Percentiles rank a stretch among this genome's conserved stretches.
These are phyloP conservation scores for Scalopus aquaticus DNA, from an alignment of 2,113 vertebrate genomes.

Conservation along the genomic window DNA sequence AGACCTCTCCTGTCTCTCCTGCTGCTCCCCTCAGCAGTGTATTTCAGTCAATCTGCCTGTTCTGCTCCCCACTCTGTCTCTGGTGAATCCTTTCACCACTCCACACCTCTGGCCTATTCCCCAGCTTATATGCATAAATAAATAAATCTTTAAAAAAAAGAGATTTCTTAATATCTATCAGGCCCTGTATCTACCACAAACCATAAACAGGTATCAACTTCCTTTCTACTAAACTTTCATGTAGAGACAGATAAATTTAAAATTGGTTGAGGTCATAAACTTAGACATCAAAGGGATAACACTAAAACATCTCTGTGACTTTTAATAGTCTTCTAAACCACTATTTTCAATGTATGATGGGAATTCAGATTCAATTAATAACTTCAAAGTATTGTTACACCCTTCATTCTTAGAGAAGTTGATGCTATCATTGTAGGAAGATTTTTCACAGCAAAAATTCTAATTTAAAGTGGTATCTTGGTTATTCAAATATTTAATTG, in stretches of 20 bases:
- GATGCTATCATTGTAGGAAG: background rate
- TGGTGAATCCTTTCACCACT: no score
- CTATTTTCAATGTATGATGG: background rate
- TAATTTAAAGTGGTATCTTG: background rate
- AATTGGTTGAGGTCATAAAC: background rate
- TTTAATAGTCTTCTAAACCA: background rate
- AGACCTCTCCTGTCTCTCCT: no score
- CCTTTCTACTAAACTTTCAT: background rate
- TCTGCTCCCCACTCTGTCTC: no score
- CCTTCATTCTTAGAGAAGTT: slow-evolving; percentile 1
- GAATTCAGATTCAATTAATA: background rate
- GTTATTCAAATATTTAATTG: slow-evolving; percentile 3
- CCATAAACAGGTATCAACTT: background rate
- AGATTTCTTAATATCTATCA: background rate
- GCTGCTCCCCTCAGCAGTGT: no score
- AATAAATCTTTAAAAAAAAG: no score
- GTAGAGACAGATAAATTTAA: background rate
- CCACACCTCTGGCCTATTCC: no score
- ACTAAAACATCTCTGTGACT: background rate
- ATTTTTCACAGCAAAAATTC: slow-evolving; percentile 1
- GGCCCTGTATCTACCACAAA: background rate
- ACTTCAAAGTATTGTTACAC: background rate
- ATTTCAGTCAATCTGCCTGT: no score
- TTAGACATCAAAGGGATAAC: background rate
- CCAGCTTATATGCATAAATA: no score